Evolutionary conservation across 2,113 vertebrate genomes (phyloP).

Genomic region (Haemorhous mexicanus): DNA sequence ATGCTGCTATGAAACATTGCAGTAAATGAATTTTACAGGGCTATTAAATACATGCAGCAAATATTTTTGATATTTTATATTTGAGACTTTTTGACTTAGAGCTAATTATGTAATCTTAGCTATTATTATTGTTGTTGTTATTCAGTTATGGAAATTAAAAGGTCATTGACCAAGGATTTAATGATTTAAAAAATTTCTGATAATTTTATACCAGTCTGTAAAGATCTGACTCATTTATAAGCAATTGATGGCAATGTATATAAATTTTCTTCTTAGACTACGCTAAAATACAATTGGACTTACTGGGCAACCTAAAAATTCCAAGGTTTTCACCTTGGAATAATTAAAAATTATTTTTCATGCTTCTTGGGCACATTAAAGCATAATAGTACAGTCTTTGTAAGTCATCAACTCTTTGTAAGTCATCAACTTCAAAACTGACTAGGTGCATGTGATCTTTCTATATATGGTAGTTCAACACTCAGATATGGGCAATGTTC

Average conservation of each 20-base stretch:
- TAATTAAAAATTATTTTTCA: not conserved
- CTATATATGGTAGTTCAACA: not conserved
- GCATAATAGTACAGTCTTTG: rapidly evolving
- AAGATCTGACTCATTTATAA: not conserved
- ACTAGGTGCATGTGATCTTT: not conserved
- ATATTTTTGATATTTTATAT: not conserved
- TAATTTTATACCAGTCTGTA: not conserved
- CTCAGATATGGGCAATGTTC: not conserved
- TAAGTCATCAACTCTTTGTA: not conserved
- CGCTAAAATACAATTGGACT: not conserved
- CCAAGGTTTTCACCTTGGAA: not conserved
- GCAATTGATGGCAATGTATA: not conserved
- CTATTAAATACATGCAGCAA: not conserved
- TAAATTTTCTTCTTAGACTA: not conserved
- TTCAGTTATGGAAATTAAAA: not conserved
- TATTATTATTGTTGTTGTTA: not conserved
- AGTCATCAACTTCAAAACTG: not conserved
- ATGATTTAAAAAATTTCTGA: not conserved
- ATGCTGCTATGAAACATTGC: not conserved
- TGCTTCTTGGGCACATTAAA: not conserved
- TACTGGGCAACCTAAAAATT: not conserved
- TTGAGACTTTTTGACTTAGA: not conserved
- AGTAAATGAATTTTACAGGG: not conserved
- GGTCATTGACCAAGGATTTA: not conserved
- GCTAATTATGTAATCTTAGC: not conserved